Percentiles rank a stretch among this genome's conserved stretches.
Conservation (phyloP, 1,140 invertebrate genomes). For the Bombus difficillimus region DNA sequence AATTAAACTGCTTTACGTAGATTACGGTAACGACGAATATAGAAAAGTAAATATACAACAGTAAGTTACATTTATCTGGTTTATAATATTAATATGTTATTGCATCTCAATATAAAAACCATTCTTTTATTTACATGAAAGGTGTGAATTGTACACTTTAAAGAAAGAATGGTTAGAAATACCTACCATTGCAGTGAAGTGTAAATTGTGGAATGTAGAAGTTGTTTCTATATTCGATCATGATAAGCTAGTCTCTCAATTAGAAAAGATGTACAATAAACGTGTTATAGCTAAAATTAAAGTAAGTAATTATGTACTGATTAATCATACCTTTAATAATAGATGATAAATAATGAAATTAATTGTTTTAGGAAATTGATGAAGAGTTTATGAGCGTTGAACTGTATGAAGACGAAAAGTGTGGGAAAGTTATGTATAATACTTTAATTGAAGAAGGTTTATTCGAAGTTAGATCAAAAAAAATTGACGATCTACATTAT, state of each 20-base stretch:
- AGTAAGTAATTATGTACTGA: constrained; percentile 39
- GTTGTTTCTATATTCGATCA: neutral
- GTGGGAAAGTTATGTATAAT: constrained; percentile 51
- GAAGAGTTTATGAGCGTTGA: constrained; percentile 44
- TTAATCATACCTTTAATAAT: neutral
- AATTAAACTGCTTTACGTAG: constrained; percentile 84
- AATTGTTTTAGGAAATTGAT: constrained; percentile 45
- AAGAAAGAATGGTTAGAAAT: constrained; percentile 70
- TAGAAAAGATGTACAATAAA: constrained; percentile 23
- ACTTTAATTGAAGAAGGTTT: constrained; percentile 62
- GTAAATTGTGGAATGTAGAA: constrained; percentile 63
- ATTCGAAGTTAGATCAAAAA: constrained; percentile 39
- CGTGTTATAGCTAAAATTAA: constrained; percentile 57
- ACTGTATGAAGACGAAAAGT: constrained; percentile 58
- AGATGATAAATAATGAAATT: constrained; percentile 13
- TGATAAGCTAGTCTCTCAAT: neutral
- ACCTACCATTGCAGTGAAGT: constrained; percentile 69
- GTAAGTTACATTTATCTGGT: constrained; percentile 60
- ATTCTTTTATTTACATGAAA: constrained; percentile 43
- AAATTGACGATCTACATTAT: neutral
- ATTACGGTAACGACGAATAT: constrained; percentile 85
- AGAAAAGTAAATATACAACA: constrained; percentile 29
- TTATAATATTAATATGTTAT: neutral
- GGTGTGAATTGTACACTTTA: constrained; percentile 47
- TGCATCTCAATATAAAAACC: neutral